Percentiles rank a stretch among this genome's conserved stretches.
These are phyloP conservation scores for Dascyllus trimaculatus DNA, from an alignment of 2,113 vertebrate genomes.

Conservation along the genomic window DNA sequence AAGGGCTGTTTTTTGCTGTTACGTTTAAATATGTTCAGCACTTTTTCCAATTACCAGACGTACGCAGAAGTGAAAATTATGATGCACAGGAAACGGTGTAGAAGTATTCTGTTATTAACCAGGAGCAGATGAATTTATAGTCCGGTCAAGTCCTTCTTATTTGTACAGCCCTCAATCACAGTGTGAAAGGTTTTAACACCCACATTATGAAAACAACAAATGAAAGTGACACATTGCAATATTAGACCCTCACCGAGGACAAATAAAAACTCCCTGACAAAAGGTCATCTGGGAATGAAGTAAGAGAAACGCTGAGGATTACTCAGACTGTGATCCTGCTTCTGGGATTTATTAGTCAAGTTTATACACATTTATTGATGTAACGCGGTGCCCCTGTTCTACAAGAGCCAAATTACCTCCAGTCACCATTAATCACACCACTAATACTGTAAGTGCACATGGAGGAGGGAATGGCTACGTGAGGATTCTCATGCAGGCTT, in stretches of 20 bases:
- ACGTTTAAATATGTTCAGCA: not conserved
- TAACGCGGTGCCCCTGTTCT: not conserved
- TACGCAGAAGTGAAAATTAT: not conserved
- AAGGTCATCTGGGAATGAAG: constrained; percentile 22
- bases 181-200: constrained; percentile 22
- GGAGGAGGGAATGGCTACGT: constrained; percentile 59
- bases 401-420: constrained; percentile 19
- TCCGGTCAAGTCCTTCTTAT: constrained; percentile 29
- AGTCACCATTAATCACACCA: constrained; percentile 44
- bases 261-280: constrained; percentile 22
- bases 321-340: not conserved
- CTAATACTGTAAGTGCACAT: constrained; percentile 22
- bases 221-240: constrained; percentile 29
- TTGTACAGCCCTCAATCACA: constrained; percentile 29
- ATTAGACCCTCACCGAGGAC: not conserved
- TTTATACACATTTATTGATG: constrained; percentile 38
- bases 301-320: constrained; percentile 26
- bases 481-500: constrained; percentile 67
- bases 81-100: not conserved
- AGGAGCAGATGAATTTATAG: constrained; percentile 22
- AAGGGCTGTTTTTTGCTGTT: not conserved
- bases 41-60: constrained; percentile 13
- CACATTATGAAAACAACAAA: constrained; percentile 45
- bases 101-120: constrained; percentile 4
- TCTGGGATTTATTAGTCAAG: constrained; percentile 37